Percentiles rank a stretch among this genome's conserved stretches.
Conservation (phyloP, 2,113 vertebrate species). For the Mustela nigripes region DNA sequence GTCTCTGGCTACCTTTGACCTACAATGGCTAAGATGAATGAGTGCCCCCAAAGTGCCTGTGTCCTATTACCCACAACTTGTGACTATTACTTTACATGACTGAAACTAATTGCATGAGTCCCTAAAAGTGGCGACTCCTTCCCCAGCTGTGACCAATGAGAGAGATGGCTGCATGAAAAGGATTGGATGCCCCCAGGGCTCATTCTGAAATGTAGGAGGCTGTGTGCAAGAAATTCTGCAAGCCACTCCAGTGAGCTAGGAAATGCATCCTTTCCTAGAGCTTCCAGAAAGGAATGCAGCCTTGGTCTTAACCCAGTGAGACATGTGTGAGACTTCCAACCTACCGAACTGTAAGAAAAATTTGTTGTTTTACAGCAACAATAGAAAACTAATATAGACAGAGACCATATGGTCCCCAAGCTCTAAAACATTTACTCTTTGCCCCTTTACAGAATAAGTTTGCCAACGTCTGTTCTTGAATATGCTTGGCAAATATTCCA, state of each 20-base stretch:
- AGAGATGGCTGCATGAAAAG: background rate
- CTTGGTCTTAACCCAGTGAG: background rate
- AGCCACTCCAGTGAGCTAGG: background rate
- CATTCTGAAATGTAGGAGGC: background rate
- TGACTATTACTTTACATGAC: background rate
- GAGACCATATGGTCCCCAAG: background rate
- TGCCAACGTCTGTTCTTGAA: background rate
- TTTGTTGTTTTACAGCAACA: background rate
- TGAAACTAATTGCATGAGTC: background rate
- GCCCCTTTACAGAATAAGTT: background rate
- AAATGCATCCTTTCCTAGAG: background rate
- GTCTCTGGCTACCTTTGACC: background rate
- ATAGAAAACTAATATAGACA: conserved; percentile 45
- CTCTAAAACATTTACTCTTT: conserved; percentile 19
- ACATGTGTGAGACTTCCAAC: background rate
- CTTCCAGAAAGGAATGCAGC: background rate
- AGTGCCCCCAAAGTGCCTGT: background rate
- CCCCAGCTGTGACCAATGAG: background rate
- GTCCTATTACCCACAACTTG: background rate
- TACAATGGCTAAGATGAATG: background rate
- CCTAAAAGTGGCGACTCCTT: background rate
- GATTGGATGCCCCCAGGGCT: background rate
- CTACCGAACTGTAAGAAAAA: background rate
- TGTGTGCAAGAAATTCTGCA: conserved; percentile 25
- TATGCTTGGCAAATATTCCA: background rate